Conservation (phyloP, 1,140 invertebrate genomes). For the Diplogasteroides magnus region DNA sequence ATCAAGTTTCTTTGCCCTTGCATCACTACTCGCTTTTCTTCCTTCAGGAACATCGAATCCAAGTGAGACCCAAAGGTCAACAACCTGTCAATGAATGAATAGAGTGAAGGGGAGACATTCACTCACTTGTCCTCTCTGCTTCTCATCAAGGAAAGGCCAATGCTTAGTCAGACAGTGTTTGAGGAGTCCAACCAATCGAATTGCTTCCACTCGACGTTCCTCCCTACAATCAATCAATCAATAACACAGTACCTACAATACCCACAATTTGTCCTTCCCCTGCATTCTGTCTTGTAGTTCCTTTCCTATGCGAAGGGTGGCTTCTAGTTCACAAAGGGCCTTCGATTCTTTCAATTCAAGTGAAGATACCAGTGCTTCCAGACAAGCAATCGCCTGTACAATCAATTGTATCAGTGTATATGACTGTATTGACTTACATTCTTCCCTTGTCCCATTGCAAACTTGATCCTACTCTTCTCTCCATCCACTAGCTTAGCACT, state of each 20-base stretch:
- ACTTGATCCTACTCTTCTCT: constrained; percentile 47
- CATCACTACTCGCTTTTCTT: constrained; percentile 20
- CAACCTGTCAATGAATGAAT: constrained; percentile 23
- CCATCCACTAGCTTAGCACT: constrained; percentile 38
- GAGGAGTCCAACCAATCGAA: constrained; percentile 44
- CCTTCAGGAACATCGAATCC: constrained; percentile 40
- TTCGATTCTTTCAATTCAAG: constrained; percentile 52
- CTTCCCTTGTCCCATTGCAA: constrained; percentile 41
- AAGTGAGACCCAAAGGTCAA: constrained; percentile 42
- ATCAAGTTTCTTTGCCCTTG: constrained; percentile 35
- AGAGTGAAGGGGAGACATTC: constrained; percentile 2
- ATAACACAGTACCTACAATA: no score
- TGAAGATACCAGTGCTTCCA: constrained; percentile 43
- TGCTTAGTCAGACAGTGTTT: constrained; percentile 47
- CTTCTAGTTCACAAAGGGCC: constrained; percentile 48
- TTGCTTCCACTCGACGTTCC: constrained; percentile 34
- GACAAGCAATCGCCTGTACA: constrained; percentile 35
- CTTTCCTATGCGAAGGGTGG: constrained; percentile 40
- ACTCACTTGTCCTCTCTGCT: constrained; percentile 44
- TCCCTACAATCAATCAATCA: no score
- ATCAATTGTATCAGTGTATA: constrained; percentile 12
- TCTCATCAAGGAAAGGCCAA: constrained; percentile 41
- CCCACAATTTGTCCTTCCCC: constrained; percentile 4
- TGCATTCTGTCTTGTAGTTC: constrained; percentile 27
- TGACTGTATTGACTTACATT: constrained; percentile 29